Evolutionary conservation across 2,797 vertebrate genomes (phyloP), one percentile per base, ranked within the genome.

Genomic region (Heliangelus exortis): DNA sequence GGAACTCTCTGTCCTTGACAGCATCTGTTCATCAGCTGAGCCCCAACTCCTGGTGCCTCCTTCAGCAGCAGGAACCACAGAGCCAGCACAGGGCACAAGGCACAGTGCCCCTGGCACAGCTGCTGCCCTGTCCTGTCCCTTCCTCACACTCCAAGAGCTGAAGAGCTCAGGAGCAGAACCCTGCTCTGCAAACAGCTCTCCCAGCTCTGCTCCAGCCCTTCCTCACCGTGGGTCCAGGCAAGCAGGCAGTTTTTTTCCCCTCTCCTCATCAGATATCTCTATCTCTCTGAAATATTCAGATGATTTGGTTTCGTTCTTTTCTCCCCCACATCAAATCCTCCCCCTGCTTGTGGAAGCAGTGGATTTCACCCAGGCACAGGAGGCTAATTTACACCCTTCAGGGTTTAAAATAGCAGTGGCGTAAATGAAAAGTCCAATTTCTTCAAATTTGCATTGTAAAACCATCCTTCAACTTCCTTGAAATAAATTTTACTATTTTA

Each of bases 401-500:
- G 96, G 97, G 96, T 97, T 97, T 98, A 97, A 97, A 98, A 98
- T 97, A 98, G 97, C 97, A 97, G 97, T 97, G 95, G 96, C 97
- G 96, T 98, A 98, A 98, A 98, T 98, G 98, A 98, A 98, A 98
- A 98, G 98, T 98, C 98, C 98, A 98, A 98, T 98, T 98, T 98
- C 98, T 98, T 98, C 98, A 98, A 97, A 98, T 98, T 98, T 98
- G 98, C 98, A 98, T 98, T 98, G 98, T 98, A 98, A 98, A 98
- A 98, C 98, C 98, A 98, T 98, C 98, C 97, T 98, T 98, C 98
- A 98, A 98, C 98, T 98, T 98, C 98, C 98, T 98, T 92, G 97
- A 98, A 98, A 98, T 98, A 98, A 98, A 98, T 98, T 98, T 98
- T 98, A 98, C 98, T 98, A 98, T 98, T 98, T 98, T 98, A 98